A percentile compares a stretch with the other conserved stretches of the same genome.
phyloP scores from a whole-genome alignment of 37 sponge, comb jelly and placozoan genomes.

The Hormiphora californensis region DNA sequence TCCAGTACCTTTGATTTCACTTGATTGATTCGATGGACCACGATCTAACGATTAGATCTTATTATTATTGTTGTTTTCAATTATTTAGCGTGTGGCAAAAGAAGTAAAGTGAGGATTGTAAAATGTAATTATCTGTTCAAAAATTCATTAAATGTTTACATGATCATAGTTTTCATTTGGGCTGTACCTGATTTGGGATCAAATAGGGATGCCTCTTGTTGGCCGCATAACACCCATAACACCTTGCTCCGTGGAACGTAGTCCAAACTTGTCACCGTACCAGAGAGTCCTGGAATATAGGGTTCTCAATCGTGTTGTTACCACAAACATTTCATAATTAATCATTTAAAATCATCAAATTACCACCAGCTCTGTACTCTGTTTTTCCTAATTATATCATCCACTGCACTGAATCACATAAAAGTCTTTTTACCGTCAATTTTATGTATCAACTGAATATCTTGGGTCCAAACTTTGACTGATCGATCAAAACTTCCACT shows the following conservation, averaged over 20 bases:
- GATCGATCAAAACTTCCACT: conserved; percentile 52
- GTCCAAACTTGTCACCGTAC: conserved; percentile 1
- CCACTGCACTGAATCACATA: neutral
- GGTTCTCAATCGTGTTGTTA: no score
- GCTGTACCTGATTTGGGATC: conserved; percentile 50
- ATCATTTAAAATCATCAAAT: neutral
- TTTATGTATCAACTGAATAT: conserved; percentile 41
- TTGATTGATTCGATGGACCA: no score
- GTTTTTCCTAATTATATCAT: neutral
- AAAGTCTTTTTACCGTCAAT: conserved; percentile 46
- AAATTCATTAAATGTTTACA: no score
- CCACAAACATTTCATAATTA: no score
- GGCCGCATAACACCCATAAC: conserved; percentile 6
- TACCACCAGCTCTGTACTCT: neutral
- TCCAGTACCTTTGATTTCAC: no score
- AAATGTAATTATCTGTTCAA: no score
- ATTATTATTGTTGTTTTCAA: no score
- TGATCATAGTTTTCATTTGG: no score
- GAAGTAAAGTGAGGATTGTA: neutral
- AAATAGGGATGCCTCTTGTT: conserved; percentile 23
- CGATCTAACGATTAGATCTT: no score
- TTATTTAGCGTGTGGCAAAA: no score
- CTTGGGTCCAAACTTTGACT: conserved; percentile 36
- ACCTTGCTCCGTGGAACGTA: conserved; percentile 18
- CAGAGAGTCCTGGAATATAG: conserved; percentile 21